These are phyloP conservation scores for Unio delphinus DNA, from an alignment of 2,888 invertebrate species.

Conservation along the genomic window DNA sequence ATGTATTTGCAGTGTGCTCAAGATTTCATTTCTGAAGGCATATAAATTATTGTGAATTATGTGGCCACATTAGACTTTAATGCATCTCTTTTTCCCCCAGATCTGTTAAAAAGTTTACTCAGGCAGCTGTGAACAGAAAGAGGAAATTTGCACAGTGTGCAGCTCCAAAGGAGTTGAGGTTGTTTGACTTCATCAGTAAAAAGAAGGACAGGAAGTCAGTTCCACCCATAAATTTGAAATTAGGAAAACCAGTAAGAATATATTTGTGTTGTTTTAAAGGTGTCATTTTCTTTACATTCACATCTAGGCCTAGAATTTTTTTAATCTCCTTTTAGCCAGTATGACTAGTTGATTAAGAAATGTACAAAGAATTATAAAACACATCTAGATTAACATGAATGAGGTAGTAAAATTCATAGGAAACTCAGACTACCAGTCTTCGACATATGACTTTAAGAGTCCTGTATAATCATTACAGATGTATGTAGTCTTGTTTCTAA, in stretches of 20 bases:
- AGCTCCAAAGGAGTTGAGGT: slow-evolving; percentile 84
- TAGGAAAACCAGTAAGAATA: slow-evolving; percentile 56
- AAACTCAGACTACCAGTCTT: too few relatives aligned
- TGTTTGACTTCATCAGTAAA: slow-evolving; percentile 77
- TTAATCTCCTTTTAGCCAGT: too few relatives aligned
- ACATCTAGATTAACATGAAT: too few relatives aligned
- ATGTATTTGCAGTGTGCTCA: too few relatives aligned
- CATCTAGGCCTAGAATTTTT: not conserved
- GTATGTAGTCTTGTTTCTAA: too few relatives aligned
- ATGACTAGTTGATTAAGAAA: too few relatives aligned
- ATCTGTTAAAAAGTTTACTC: slow-evolving; percentile 64
- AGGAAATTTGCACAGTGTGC: slow-evolving; percentile 89
- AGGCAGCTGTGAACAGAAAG: slow-evolving; percentile 87
- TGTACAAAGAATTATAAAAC: too few relatives aligned
- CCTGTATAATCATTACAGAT: too few relatives aligned
- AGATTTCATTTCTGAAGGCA: too few relatives aligned
- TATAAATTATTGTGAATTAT: too few relatives aligned
- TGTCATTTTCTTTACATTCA: not conserved
- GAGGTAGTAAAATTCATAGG: too few relatives aligned
- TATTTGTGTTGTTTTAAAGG: not conserved
- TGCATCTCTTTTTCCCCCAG: slow-evolving; percentile 32
- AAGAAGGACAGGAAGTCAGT: slow-evolving; percentile 39
- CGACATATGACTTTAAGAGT: too few relatives aligned
- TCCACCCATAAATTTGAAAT: slow-evolving; percentile 41
- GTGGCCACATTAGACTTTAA: not conserved